Conservation (phyloP, 37 sponge, comb jelly and placozoan genomes). For the Mnemiopsis leidyi region DNA sequence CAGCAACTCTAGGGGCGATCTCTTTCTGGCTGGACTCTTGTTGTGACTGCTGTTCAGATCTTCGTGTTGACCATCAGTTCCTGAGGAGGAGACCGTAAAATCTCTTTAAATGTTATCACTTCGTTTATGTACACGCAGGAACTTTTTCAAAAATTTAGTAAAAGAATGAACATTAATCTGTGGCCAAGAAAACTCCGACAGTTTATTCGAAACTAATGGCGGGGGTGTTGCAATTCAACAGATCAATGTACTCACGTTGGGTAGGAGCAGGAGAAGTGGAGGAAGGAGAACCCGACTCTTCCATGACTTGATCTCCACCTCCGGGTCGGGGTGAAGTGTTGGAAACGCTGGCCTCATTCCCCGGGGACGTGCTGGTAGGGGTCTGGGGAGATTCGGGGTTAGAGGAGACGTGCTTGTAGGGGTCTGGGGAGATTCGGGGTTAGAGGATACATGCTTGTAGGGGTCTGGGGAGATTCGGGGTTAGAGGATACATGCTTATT, state of each 20-base stretch:
- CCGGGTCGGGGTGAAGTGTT: not conserved
- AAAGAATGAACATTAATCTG: no score
- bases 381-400: not conserved
- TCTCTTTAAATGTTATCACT: no score
- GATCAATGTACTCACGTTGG: not conserved
- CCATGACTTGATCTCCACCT: not conserved
- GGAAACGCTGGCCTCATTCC: not conserved
- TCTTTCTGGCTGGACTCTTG: not conserved
- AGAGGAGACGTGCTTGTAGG: no score
- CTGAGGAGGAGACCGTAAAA: not conserved
- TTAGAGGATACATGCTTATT: no score
- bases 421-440: no score
- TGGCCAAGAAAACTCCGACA: no score
- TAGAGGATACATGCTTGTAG: no score
- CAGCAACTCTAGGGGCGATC: conserved; percentile 10
- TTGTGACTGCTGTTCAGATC: not conserved
- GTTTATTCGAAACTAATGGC: no score
- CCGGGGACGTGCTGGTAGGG: not conserved
- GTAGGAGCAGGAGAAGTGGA: not conserved
- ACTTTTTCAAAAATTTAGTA: no score
- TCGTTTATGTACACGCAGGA: no score
- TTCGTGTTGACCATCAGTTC: not conserved
- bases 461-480: no score
- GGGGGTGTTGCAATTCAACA: no score
- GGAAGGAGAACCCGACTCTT: not conserved